Base-by-base conservation (phyloP, 2,888 invertebrate genomes). In the Eledona agricola region DNA sequence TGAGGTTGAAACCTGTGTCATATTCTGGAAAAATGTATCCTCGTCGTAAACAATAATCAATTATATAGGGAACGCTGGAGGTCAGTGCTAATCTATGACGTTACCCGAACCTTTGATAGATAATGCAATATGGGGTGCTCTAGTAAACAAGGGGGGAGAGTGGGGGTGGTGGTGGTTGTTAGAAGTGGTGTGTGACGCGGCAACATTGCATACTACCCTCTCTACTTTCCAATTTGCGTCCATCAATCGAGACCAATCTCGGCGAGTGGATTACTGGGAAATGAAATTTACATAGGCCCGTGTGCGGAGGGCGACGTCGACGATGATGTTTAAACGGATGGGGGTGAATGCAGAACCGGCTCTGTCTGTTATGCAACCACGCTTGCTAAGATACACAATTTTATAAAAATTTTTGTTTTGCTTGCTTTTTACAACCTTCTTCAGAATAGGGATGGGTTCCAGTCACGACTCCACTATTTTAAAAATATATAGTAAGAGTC, bases 221-320 rank as follows among this genome's bases (percentile, higher is more conserved):
- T 69, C 72, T 69, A 71, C 72, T 82, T 83, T 82, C 82, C 84
- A 83, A 84, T 84, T 83, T 83, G 79, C 81, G 81, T 81, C 83
- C 82, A 83, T 84, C 84, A 84, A 83, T 84, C 83, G 83, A 79
- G 79, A 80, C 81, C 83, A 83, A 83, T 83, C 83, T 81, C 83
- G 75, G 79, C 81, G 83, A 84, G 83, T 84, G 83, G 83, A 84
- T 84, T 83, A 83, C 82, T 75, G 76, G 77, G 79, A 82, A 83
- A 83, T 83, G 82, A 81, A 83, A 84, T 84, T 84, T 83, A 83
- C 83, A 83, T 83, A 82, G 82, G 79, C 79, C 77, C 76, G 67
- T 62, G 63, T 63, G 60, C 62, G 51, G 42, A 28, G 43, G 29
- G n/a, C n/a, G n/a, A n/a, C 32, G 16, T 34, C 49, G 26, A 38